Evolutionary conservation across 2,888 invertebrate genomes (phyloP), one percentile per base, ranked within the genome.

Genomic region (Cantharis nigra): DNA sequence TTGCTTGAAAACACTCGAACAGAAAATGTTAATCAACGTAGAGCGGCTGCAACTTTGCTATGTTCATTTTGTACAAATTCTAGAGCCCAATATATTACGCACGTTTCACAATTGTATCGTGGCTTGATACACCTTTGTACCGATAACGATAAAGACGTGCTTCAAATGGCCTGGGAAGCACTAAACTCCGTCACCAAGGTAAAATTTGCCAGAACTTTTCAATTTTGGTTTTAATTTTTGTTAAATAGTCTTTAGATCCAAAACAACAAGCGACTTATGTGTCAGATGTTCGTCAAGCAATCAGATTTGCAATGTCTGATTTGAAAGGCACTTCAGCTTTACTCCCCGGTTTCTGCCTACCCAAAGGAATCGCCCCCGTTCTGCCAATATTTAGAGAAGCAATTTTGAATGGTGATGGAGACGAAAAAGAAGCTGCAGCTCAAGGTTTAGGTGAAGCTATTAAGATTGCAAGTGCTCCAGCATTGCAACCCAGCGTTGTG

Each of bases 321-420:
- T 90, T 96, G 82, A 95, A 95, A 85, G 93, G 92, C 0, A 81
- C 82, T 2, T 90, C 91, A 20, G 94, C 95, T 70, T 89, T 96
- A 75, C 89, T 97, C 82, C 98, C 98, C 11, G 98, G 98, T 11
- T 97, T 98, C 88, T 98, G 98, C 87, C 89, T 98, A 83, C 96
- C 97, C 0, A 98, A 98, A 90, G 94, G 88, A 75, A 96, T 99
- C 74, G 94, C 96, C 3, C 98, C 99, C 9, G 93, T 99, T 78
- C 90, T 99, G 80, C 97, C 98, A 0, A 94, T 99, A 76, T 98
- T 98, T 91, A 93, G 99, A 69, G 99, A 99, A 90, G 97, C 98
- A 2, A 96, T 99, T 86, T 90, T 99, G 69, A 98, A 97, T 89
- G 99, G 98, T 0, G 91, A 96, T 76, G 97, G 98, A 0, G 99